Evolutionary conservation across 2,113 vertebrate genomes (phyloP), one percentile per base, ranked within the genome.

Genomic region (Pseudorasbora parva): DNA sequence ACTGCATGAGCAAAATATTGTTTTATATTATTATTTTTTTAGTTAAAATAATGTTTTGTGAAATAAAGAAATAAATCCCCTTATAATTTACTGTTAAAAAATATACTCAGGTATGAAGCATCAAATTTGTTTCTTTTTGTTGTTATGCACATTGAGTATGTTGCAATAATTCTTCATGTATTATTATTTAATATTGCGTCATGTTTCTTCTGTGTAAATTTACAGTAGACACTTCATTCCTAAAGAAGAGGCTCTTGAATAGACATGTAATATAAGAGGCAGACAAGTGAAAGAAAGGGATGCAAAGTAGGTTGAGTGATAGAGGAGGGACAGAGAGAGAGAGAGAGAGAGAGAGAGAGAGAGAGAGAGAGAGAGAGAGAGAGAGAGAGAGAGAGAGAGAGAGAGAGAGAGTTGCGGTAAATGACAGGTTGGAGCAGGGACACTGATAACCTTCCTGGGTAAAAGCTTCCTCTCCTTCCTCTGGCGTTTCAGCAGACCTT

Each of bases 401-500:
- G 87, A 82, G 78, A 77, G 81, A 80, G 74, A 73, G 27, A n/a
- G 91, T 88, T 91, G 82, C 83, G 89, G 87, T 89, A 87, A 92
- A 93, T 93, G 92, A 93, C 90, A 91, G 90, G 79, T 86, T 73
- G 85, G 90, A 89, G 89, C 91, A 92, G 87, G 81, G 87, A 89
- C 82, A 88, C 91, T 91, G 94, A 95, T 95, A 94, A 94, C 94
- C 94, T 94, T 94, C 93, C 87, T 84, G 87, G 83, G 90, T 93
- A 94, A 94, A 94, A 94, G 93, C 93, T 83, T 87, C 83, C 86
- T 85, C 68, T 87, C 47, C 90, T 91, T 94, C 91, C 91, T 92
- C 90, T 81, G 73, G 87, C 90, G 90, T 89, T 90, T 93, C 93
- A 94, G 93, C 92, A 93, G 92, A 87, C 88, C n/a, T 91, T 91